Evolutionary conservation across 2,888 invertebrate species (phyloP), one percentile per base, ranked within the genome.

Genomic region (Tetheella fluctuosa): DNA sequence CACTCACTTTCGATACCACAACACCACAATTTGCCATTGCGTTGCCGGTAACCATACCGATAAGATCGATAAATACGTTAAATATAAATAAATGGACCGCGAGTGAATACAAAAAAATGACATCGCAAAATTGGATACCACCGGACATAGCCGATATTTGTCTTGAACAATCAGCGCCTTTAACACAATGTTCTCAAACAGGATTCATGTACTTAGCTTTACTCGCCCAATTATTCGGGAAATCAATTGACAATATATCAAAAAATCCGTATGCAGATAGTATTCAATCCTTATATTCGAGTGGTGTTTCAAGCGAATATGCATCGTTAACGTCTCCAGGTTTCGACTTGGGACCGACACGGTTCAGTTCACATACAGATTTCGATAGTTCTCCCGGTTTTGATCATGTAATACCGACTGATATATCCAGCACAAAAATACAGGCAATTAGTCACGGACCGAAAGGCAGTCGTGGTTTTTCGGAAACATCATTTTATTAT

Each of bases 201-300:
- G 94, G 94, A 0, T 93, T 94, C 53, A 81, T 95, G 82, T 96
- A 95, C 72, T 79, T 96, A 42, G 88, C 94, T 0, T 79, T 96
- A 34, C 73, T 96, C 0, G 81, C 94, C 0, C 93, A 90, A 60
- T 77, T 95, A 1, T 95, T 95, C 69, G 94, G 95, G 0, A 81
- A 87, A 25, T 94, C 95, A 0, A 79, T 82, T 4, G 94, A 94
- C 58, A 77, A 69, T 64, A 67, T 64, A 52, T 73, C 75, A 12
- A 67, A 71, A 25, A 81, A 74, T 58, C 74, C 72, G 1, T 68
- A 52, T 34, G 57, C 15, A 25, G 61, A 57, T 20, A 69, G 23
- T 57, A 57, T 54, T 20, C 42, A 57, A 56, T n/a, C n/a, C 3
- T 48, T 48, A 20, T 20, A 48, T 48, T 17, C 48, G 0, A 71